Evolutionary conservation across 2,113 vertebrate species (phyloP), one percentile per base, ranked within the genome.

Genomic region (Poeciliopsis prolifica): DNA sequence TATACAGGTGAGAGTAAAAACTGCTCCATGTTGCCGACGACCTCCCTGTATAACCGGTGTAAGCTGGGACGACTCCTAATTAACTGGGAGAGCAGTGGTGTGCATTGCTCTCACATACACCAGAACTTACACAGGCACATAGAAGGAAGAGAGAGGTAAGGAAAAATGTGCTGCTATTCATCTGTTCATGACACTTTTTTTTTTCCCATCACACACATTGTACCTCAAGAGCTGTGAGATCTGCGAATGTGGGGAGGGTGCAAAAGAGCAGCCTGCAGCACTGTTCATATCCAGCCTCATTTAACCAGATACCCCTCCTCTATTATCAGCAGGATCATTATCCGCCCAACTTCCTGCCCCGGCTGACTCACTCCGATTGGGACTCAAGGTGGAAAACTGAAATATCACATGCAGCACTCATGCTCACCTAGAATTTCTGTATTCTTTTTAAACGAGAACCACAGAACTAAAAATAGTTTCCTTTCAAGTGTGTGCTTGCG

Each of bases 311-410:
- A 87, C 74, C 81, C 81, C 82, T 86, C 88, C 87, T 86, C 87
- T 77, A 72, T 89, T 84, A 91, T 90, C 85, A 87, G 86, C 78
- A 44, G 62, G 67, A 89, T 90, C 90, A 86, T 92, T 91, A 89
- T 89, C 80, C 74, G 64, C 68, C 81, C 82, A 77, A 74, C 77
- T 63, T 75, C 61, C 68, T 79, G 70, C 82, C 75, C 87, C 78
- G 24, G 1, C 80, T 72, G 65, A 37, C 66, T 86, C 67, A 3
- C 83, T 84, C 81, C 63, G 60, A 42, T 78, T 29, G 68, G 66
- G 71, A 75, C 82, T 81, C 40, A 76, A 70, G 78, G 82, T 85
- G 80, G 71, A 68, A 74, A 70, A 68, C 66, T 74, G 72, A 85
- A 84, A 87, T 74, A 87, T 74, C 65, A 48, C 44, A 48, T 48